Conservation (phyloP, 2,888 invertebrate genomes). For the Ctenicera cuprea region DNA sequence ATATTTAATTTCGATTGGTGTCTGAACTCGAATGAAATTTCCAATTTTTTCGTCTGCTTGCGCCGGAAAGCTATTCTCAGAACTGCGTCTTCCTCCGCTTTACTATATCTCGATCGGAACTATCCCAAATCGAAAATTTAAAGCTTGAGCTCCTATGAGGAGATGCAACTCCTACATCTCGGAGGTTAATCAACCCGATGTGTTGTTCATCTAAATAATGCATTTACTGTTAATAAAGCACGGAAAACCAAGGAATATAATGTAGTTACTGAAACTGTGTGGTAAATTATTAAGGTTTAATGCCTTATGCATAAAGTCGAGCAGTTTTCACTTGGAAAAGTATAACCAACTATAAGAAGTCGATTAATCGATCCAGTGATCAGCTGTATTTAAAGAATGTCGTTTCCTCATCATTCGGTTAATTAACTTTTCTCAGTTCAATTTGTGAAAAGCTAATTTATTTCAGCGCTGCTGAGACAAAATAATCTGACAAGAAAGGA, state of each 20-base stretch:
- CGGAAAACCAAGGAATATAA: no score
- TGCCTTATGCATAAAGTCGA: no score
- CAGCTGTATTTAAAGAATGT: slow-evolving; percentile 58
- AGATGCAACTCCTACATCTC: neutral
- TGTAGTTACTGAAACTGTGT: no score
- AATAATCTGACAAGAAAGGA: slow-evolving; percentile 65
- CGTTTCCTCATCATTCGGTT: slow-evolving; percentile 64
- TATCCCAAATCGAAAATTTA: slow-evolving; percentile 41
- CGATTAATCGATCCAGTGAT: slow-evolving; percentile 52
- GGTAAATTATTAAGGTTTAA: no score
- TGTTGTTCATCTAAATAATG: neutral
- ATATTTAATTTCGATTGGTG: no score
- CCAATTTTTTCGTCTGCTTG: slow-evolving; percentile 39
- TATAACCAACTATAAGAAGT: slow-evolving; percentile 2
- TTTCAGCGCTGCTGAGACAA: slow-evolving; percentile 64
- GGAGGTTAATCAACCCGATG: neutral
- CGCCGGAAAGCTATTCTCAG: slow-evolving; percentile 39
- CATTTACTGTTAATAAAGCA: no score
- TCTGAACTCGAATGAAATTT: slow-evolving; percentile 33
- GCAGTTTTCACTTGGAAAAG: neutral
- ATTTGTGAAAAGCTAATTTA: slow-evolving; percentile 67
- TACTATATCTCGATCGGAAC: slow-evolving; percentile 38
- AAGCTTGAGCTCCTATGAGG: neutral
- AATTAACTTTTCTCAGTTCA: slow-evolving; percentile 67
- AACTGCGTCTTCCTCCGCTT: slow-evolving; percentile 34